Evolutionary conservation across 2,113 vertebrate genomes (phyloP).

Genomic region (Numida meleagris): DNA sequence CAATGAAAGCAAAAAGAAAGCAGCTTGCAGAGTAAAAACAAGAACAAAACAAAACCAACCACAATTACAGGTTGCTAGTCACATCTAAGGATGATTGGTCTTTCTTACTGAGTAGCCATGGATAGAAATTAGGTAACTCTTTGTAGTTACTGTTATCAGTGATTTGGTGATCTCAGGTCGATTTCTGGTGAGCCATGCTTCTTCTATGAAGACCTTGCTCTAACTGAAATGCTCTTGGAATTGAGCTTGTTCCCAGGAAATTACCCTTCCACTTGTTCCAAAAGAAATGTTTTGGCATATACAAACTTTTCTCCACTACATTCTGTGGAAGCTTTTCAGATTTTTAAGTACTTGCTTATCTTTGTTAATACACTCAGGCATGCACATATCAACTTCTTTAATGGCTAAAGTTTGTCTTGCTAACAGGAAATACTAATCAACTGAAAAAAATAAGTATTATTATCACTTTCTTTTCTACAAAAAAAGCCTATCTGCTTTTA

Average conservation of each 20-base stretch:
- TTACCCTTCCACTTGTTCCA: background rate
- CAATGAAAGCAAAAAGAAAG: background rate
- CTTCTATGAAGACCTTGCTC: background rate
- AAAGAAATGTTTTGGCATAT: conserved; percentile 33
- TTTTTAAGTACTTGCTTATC: conserved; percentile 22
- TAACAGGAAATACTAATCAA: background rate
- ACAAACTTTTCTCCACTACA: background rate
- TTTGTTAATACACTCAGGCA: conserved; percentile 13
- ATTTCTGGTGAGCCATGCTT: background rate
- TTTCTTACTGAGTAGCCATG: background rate
- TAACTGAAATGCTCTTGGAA: background rate
- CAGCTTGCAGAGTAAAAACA: background rate
- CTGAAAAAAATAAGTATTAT: background rate
- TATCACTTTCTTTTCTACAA: background rate
- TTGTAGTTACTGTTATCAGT: background rate
- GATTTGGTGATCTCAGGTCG: background rate
- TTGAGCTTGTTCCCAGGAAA: background rate
- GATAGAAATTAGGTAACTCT: background rate
- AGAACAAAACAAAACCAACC: background rate
- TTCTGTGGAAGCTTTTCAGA: conserved; percentile 22
- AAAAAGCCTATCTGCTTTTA: background rate
- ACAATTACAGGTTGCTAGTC: background rate
- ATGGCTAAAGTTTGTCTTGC: background rate
- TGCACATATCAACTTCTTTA: background rate
- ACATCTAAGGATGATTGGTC: background rate